Evolutionary conservation across 2,113 vertebrate genomes (phyloP), one percentile per base, ranked within the genome.

Genomic region (Triplophysa tibetana): DNA sequence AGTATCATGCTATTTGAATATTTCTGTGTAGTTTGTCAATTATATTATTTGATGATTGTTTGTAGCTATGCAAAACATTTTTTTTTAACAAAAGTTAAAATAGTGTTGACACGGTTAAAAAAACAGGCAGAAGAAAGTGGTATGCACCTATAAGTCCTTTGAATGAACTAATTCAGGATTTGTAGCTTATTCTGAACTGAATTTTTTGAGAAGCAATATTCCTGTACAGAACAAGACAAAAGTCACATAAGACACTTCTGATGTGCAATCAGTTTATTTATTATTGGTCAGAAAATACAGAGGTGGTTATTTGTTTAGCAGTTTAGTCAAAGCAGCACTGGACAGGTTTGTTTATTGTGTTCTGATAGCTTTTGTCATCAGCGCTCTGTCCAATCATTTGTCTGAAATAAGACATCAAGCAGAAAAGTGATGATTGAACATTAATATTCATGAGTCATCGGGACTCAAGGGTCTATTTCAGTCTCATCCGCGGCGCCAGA

Each of bases 401-500:
- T 54, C 14, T 54, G 14, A 54, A 54, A 54, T 54, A 48, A 48
- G 8, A 48, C 8, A 52, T 12, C 16, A 52, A 52, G 3, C 14
- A 54, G 17, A 16, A 17, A 54, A 17, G 1, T 5, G 19, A 19
- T 56, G 19, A 58, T 9, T 19, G 19, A 58, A 58, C 54, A n/a
- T 58, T 58, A 19, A n/a, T 9, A n/a, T 19, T n/a, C 19, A n/a
- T 16, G 8, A 58, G 19, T 4, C 54, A 2, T 58, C 17, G 7
- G 17, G 54, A n/a, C 54, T 21, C 54, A n/a, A 21, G 19, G 10
- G 43, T 43, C 86, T 70, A 91, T 85, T 79, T 91, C 91, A 72
- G 21, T 93, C 78, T 93, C 91, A 43, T 91, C 87, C 0, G 92
- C 92, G 10, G 91, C 90, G 83, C 90, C 90, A 74, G 91, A 90